Base-by-base conservation (phyloP, 2,888 invertebrate genomes). In the Diaperis boleti region DNA sequence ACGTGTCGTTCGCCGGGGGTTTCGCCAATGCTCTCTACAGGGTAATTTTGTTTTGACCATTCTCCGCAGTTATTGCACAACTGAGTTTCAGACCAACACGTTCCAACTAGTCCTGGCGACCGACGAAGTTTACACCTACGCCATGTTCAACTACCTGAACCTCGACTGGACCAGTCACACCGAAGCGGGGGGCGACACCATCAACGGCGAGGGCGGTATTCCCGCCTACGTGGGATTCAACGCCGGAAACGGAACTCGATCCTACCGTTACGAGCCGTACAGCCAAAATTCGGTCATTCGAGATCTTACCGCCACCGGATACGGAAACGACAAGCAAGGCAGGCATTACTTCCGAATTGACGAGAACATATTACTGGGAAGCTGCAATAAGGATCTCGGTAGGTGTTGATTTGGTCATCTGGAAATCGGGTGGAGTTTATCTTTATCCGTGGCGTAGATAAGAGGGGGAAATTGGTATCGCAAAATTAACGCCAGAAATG, bases 181-280 rank as follows among this genome's bases (percentile, higher is more conserved):
- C 0, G 94, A 95, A 79, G 95, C 95, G 61, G 93, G 94, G 59
- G 95, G 94, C 68, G 95, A 95, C 78, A 92, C 94, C 11, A 90
- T 90, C 1, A 88, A 87, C 10, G 96, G 96, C 47, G 92, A 92
- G 78, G 94, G 94, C 47, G 95, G 95, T 76, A 87, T 88, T 1
- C 92, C 95, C 0, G 95, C 95, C 72, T 95, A 86, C 77, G 92
- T 95, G 75, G 98, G 98, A 35, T 98, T 98, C 80, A 98, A 98
- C 80, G 98, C 93, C 55, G 98, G 98, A 50, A 95, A 97, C 77
- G 96, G 95, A 11, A 96, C 96, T 0, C 89, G 90, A 77, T 89
- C 91, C 67, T 95, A 90, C 79, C 94, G 95, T 81, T 96, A 96
- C 79, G 87, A 86, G 61, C 96, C 96, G 0, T 96, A 95, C 82